Evolutionary conservation across 2,113 vertebrate genomes (phyloP), one percentile per base, ranked within the genome.

Genomic region (Cebidichthys violaceus): DNA sequence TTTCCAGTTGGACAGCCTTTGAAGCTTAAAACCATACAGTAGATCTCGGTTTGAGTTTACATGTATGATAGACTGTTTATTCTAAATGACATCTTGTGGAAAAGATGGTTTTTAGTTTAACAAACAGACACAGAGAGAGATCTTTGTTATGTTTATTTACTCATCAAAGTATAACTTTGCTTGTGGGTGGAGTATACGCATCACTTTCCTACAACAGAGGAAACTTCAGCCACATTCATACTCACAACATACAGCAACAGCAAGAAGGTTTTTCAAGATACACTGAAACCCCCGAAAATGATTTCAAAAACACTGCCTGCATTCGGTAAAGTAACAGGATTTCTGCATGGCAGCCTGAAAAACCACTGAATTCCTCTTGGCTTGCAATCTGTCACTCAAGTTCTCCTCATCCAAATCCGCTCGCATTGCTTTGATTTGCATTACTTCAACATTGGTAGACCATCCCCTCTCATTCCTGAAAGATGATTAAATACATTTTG

Each of bases 281-380:
- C 33, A 41, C 33, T 52, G 4, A 55, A 65, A 55, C 57, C 52
- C 52, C 33, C 20, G 5, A 18, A 57, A 79, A 29, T 45, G 11
- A 37, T 79, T 31, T 13, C 67, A 70, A 77, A 81, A 86, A 52
- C 31, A 55, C 33, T 72, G 45, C 35, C 57, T 50, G 64, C 11
- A 31, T 62, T 70, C 33, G 74, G 64, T 54, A 81, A 37, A 66
- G 75, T 11, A 67, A 79, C 65, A 73, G 52, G 59, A 80, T 80
- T 88, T 78, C 45, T 75, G 61, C 60, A 64, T 39, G 52, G 60
- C 65, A n/a, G 79, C n/a, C 75, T 41, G 41, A 84, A 91, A 57
- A 93, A 89, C 92, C 94, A 91, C 91, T 24, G 81, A 78, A 92
- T 93, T 94, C 87, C 84, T 92, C 74, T 50, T 14, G 9, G 75